Percentiles rank a stretch among this genome's conserved stretches.
Conservation (phyloP, 2,888 invertebrate genomes). For the Andrena haemorrhoa region DNA sequence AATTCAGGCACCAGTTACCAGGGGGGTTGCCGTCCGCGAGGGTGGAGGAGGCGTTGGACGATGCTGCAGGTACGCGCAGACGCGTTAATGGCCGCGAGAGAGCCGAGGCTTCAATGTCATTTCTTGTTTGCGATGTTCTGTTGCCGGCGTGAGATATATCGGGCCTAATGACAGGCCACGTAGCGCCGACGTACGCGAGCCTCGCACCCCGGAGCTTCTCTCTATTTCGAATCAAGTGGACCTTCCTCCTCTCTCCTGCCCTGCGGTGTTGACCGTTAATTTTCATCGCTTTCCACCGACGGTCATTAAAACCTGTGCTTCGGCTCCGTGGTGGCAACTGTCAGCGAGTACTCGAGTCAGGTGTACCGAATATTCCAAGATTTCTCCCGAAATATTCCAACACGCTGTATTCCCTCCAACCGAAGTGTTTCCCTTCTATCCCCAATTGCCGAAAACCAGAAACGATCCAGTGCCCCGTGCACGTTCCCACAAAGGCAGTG, state of each 20-base stretch:
- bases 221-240: conserved; percentile 38
- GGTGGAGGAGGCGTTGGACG: conserved; percentile 60
- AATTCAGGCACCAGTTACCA: conserved; percentile 56
- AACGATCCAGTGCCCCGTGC: too few species aligned
- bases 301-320: too few species aligned
- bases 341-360: too few species aligned
- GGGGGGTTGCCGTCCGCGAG: conserved; percentile 52
- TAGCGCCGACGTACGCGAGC: conserved; percentile 62
- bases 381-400: too few species aligned
- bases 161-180: conserved; percentile 77
- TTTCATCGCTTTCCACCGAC: conserved; percentile 15
- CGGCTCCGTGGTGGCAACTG: too few species aligned
- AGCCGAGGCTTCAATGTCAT: conserved; percentile 72
- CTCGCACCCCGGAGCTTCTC: conserved; percentile 42
- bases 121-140: conserved; percentile 76
- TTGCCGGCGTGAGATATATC: conserved; percentile 75
- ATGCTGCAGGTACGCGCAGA: conserved; percentile 74
- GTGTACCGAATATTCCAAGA: too few species aligned
- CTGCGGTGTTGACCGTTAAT: not conserved
- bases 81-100: conserved; percentile 75
- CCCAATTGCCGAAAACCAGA: too few species aligned
- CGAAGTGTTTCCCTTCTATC: too few species aligned
- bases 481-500: too few species aligned
- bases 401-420: too few species aligned
- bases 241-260: conserved; percentile 20